Evolutionary conservation across 2,797 vertebrate genomes (phyloP), one percentile per base, ranked within the genome.

Genomic region (Margarornis squamiger): DNA sequence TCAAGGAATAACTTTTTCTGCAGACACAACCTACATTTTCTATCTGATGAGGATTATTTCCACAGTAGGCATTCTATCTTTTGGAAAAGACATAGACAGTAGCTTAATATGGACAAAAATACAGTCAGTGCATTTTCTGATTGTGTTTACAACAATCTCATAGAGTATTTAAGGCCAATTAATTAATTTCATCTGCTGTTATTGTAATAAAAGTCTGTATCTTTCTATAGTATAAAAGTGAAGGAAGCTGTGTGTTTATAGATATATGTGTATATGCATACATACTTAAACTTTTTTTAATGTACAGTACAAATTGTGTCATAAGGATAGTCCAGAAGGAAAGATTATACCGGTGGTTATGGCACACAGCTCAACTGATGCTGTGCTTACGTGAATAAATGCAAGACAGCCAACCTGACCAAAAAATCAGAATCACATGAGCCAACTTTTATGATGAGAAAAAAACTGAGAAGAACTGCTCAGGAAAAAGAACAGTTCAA

Each of bases 201-300:
- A 45, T 4, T 63, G 8, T 24, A 83, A 62, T 10, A 70, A 62
- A 86, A 88, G 54, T 45, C n/a, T 70, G 19, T 36, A 61, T 45
- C 6, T 77, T 59, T 48, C 59, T 17, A 62, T 5, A 36, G 36
- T 12, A 51, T 4, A 15, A 3, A 73, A 77, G 12, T 36, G 29
- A 79, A 49, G 21, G 32, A 11, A 82, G 24, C 7, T 38, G 1
- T 22, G 2, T 39, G 5, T 46, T 43, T 72, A 57, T 18, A 58
- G 27, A 61, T 20, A 36, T 0, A 0, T 24, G 27, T 7, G 30
- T 11, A 39, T 12, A 54, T 21, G 18, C 0, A 2, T 24, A 34
- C 3, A 2, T 18, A 61, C 46, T 70, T 39, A 80, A 46, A 19
- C 36, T 24, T 68, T 52, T 43, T 78, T 22, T 16, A 89, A 67